Base-by-base conservation (phyloP, 2,797 vertebrate species). In the Sebastes wilsoni region DNA sequence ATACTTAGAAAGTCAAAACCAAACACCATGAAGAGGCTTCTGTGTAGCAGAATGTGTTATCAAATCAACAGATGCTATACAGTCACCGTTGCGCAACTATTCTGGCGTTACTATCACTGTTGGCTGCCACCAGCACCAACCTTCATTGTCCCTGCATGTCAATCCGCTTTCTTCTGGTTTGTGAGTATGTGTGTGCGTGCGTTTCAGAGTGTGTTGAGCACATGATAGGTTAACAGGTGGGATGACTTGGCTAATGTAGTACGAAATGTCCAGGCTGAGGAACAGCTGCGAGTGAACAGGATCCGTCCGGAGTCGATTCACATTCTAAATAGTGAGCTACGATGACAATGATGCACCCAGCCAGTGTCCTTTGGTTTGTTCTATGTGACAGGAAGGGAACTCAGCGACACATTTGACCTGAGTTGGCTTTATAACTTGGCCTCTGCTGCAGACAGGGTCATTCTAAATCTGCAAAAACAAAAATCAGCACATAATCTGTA, bases 231-330 rank as follows among this genome's bases (percentile, higher is more conserved):
- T 32, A 87, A 83, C 83, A 93, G 86, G 87, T 89, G 84, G 64
- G 75, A 76, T 52, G 69, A 81, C 66, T 84, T 93, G 86, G 89
- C 90, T 62, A 66, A 64, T 84, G 72, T 49, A 36, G 70, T 73
- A 66, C 68, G 71, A 83, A 88, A 90, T 78, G 66, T 89, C 87
- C 76, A 81, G 64, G 79, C 80, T 27, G 38, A 23, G 75, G 38
- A 92, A 87, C 90, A 90, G 90, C 89, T 87, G 88, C 75, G 14
- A 72, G 81, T 62, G 62, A 90, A 85, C 66, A 68, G n/a, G 71
- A 85, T 82, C 64, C 8, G 56, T 46, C 69, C 12, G 3, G 54
- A 32, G 56, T 79, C 71, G 30, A 58, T 60, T 54, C 73, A 80
- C 23, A 77, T 79, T 79, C 42, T 73, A 22, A 76, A 81, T 75